Percentiles rank a stretch among this genome's conserved stretches.
Evolutionary conservation across 1,140 invertebrate species (phyloP).

Genomic region (Drosophila truncata): DNA sequence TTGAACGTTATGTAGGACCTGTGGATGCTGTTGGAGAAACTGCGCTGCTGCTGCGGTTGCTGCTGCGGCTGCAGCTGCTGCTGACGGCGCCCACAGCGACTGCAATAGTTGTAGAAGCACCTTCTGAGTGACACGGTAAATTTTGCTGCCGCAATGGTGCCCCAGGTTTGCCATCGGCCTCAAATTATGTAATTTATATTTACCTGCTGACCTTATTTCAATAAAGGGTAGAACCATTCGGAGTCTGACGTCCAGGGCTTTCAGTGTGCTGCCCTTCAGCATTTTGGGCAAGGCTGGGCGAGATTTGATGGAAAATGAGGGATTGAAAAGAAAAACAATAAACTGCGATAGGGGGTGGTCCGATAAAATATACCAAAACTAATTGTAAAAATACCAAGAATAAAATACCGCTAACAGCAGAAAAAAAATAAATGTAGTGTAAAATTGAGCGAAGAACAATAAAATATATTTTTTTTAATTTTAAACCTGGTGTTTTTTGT

Average conservation of each 20-base stretch:
- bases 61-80: conserved; percentile 11
- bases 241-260: conserved; percentile 64
- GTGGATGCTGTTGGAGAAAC: conserved; percentile 49
- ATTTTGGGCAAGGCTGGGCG: conserved; percentile 45
- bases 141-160: conserved; percentile 41
- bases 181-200: conserved; percentile 72
- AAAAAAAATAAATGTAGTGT: too few species aligned
- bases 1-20: conserved; percentile 73
- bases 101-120: conserved; percentile 10
- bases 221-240: conserved; percentile 45
- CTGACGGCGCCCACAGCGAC: conserved; percentile 39
- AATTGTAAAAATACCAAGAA: not conserved
- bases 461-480: too few species aligned
- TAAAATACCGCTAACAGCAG: not conserved
- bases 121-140: conserved; percentile 31
- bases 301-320: conserved; percentile 1
- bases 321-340: not conserved
- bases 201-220: conserved; percentile 79
- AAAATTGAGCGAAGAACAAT: too few species aligned
- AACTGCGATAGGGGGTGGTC: not conserved
- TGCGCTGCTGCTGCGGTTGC: conserved; percentile 33
- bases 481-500: too few species aligned
- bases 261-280: conserved; percentile 61
- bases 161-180: conserved; percentile 20
- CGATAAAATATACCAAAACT: conserved; percentile 6